These are phyloP conservation scores for Acanthis flammea DNA, from an alignment of 2,797 vertebrate genomes.

Conservation along the genomic window DNA sequence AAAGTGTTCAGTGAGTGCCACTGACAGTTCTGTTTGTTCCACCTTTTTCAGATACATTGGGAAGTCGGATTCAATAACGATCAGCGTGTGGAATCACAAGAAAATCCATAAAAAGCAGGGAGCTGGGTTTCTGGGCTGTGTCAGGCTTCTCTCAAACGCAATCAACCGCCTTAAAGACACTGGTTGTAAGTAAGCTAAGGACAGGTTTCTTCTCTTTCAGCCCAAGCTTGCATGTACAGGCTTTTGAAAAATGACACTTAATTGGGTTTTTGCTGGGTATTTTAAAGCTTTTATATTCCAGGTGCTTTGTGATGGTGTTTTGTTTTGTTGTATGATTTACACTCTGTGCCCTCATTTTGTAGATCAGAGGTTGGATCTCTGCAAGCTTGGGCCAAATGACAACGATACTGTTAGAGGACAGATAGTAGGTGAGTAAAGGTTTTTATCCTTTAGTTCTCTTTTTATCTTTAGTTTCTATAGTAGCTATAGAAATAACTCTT, in stretches of 20 bases:
- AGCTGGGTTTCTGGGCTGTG: slow-evolving; percentile 95
- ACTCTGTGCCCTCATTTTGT: background rate
- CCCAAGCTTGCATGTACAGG: background rate
- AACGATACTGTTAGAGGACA: slow-evolving; percentile 96
- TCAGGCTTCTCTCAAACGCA: slow-evolving; percentile 94
- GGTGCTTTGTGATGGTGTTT: background rate
- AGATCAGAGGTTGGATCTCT: slow-evolving; percentile 96
- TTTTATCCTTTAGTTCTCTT: background rate
- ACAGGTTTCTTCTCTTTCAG: background rate
- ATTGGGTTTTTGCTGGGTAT: background rate
- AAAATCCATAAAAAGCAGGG: slow-evolving; percentile 99
- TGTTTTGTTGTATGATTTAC: background rate
- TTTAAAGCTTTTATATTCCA: background rate
- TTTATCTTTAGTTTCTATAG: background rate
- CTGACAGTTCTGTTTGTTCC: background rate
- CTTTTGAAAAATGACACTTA: background rate
- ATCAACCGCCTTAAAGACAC: slow-evolving; percentile 99
- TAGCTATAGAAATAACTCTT: background rate
- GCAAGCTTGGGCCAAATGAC: slow-evolving; percentile 94
- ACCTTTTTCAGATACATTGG: slow-evolving; percentile 85
- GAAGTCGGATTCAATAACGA: slow-evolving; percentile 96
- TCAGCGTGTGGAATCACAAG: slow-evolving; percentile 99
- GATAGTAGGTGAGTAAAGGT: slow-evolving; percentile 88
- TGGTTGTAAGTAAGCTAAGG: slow-evolving; percentile 87
- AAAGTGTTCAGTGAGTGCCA: background rate